Percentiles rank a stretch among this genome's conserved stretches.
These are phyloP conservation scores for Mus minutoides DNA, from an alignment of 2,797 vertebrate species.

Conservation along the genomic window DNA sequence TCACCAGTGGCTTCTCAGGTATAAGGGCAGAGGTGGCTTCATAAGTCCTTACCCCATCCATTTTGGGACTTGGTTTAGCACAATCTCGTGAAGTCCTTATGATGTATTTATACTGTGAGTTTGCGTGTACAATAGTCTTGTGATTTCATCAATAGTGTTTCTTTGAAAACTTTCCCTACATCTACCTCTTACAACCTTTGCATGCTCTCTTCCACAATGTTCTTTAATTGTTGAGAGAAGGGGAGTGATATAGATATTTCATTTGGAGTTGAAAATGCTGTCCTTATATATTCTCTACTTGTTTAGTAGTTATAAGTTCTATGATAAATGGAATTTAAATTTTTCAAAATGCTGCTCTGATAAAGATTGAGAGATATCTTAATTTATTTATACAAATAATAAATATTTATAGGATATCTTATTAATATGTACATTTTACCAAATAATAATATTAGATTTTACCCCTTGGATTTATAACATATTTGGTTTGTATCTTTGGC, in stretches of 20 bases:
- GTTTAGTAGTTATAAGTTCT: not conserved
- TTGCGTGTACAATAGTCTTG: not conserved
- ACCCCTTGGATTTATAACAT: no score
- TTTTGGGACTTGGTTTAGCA: not conserved
- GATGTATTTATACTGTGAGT: not conserved
- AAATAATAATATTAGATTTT: not conserved
- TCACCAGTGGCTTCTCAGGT: not conserved
- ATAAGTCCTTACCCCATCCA: not conserved
- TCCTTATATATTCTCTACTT: not conserved
- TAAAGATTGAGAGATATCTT: not conserved
- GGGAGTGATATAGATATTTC: not conserved
- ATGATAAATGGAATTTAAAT: not conserved
- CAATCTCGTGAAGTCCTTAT: not conserved
- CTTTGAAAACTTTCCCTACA: not conserved
- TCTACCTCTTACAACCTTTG: not conserved
- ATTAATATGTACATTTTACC: not conserved
- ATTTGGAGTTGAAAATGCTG: not conserved
- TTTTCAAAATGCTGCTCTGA: not conserved
- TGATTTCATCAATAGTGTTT: not conserved
- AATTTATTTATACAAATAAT: not conserved
- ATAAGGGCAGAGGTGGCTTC: not conserved
- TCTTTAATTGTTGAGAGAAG: not conserved
- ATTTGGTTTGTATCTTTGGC: no score
- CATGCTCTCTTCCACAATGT: not conserved
- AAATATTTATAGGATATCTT: not conserved